phyloP scores from a whole-genome alignment of 2,888 invertebrate genomes.

The Galerucella pusilla region DNA sequence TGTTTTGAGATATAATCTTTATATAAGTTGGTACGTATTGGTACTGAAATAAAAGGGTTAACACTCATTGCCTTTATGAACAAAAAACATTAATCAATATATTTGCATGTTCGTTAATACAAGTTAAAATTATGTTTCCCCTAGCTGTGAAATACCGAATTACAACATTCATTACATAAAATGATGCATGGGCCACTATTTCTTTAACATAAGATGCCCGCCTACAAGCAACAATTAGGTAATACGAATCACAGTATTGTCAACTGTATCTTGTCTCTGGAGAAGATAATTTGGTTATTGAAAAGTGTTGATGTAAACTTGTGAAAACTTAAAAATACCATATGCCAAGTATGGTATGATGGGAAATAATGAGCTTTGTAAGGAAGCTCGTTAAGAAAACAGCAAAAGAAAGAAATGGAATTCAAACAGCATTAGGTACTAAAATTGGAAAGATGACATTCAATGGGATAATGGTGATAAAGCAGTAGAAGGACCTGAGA shows the following conservation, averaged over 20 bases:
- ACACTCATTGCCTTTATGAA: conserved; percentile 53
- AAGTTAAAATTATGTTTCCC: conserved; percentile 44
- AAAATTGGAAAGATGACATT: too few species aligned
- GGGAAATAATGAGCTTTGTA: too few species aligned
- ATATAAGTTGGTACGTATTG: conserved; percentile 62
- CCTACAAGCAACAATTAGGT: background rate
- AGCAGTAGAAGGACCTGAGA: too few species aligned
- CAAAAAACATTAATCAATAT: conserved; percentile 59
- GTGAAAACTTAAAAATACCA: too few species aligned
- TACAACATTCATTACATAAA: conserved; percentile 41
- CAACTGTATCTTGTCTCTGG: too few species aligned
- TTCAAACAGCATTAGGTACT: too few species aligned
- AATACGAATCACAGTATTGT: background rate
- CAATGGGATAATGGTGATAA: too few species aligned
- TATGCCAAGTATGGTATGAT: too few species aligned
- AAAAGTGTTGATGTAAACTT: too few species aligned
- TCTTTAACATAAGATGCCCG: background rate
- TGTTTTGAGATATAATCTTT: conserved; percentile 60
- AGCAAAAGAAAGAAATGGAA: too few species aligned
- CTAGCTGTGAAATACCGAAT: conserved; percentile 37
- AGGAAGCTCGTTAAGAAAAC: too few species aligned
- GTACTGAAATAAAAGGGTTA: conserved; percentile 60
- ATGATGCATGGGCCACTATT: conserved; percentile 11
- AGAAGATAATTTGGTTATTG: too few species aligned
- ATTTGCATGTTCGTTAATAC: conserved; percentile 61